These are phyloP conservation scores for Callimorpha dominula DNA, from an alignment of 2,888 invertebrate species.

Conservation along the genomic window DNA sequence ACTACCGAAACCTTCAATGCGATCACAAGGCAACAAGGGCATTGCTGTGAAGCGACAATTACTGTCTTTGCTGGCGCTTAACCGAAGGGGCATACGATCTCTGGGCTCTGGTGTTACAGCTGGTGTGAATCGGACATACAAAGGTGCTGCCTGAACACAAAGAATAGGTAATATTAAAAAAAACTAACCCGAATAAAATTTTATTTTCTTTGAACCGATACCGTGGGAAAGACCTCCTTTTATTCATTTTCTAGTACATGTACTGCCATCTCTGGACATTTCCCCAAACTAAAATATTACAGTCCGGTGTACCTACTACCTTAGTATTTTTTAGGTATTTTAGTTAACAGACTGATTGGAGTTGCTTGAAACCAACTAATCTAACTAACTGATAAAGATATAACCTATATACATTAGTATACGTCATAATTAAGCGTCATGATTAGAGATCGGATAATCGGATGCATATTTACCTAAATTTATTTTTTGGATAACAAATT, in stretches of 20 bases:
- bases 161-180: not conserved
- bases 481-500: too few species aligned
- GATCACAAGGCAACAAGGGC: conserved; percentile 70
- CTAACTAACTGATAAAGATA: too few species aligned
- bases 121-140: conserved; percentile 74
- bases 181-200: not conserved
- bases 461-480: too few species aligned
- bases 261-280: not conserved
- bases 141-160: conserved; percentile 65
- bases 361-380: too few species aligned
- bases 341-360: not conserved
- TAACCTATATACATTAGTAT: not conserved
- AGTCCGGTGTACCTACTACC: not conserved
- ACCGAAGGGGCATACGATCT: conserved; percentile 74
- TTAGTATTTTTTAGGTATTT: not conserved
- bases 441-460: too few species aligned
- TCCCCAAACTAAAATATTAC: not conserved
- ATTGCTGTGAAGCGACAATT: conserved; percentile 77
- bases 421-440: not conserved
- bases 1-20: conserved; percentile 73
- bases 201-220: not conserved
- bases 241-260: not conserved
- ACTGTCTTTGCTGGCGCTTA: conserved; percentile 72
- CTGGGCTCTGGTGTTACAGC: conserved; percentile 69
- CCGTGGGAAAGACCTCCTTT: too few species aligned